Evolutionary conservation across 2,113 vertebrate genomes (phyloP), one percentile per base, ranked within the genome.

Genomic region (Istiophorus platypterus): DNA sequence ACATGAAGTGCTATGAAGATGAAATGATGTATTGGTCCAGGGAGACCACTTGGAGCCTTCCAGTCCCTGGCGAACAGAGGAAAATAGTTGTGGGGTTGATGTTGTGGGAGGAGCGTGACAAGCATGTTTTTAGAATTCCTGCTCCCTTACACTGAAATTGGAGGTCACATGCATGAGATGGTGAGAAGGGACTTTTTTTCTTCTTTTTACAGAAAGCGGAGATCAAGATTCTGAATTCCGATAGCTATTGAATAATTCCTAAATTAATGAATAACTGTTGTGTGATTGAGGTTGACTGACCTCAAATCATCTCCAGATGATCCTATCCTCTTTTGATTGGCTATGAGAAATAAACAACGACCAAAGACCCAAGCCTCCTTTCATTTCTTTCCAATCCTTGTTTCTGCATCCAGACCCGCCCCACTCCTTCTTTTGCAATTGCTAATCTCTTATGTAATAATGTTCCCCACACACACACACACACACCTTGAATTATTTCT

Each of bases 401-500:
- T 78, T 78, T 78, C 66, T 61, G 68, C 66, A 69, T 78, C 22
- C 56, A 64, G 68, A 63, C 41, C 67, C 5, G 10, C 41, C 66
- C 71, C 14, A 11, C 29, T 65, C 12, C 57, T 66, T 70, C 26
- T 42, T 63, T 76, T 49, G 39, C 64, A 84, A 62, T 85, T 57
- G 41, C 66, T 73, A 52, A 69, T 85, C 59, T 81, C 78, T 88
- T 82, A 83, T 64, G 84, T 81, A 90, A 91, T 70, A 77, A 58
- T 13, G 37, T 11, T 67, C 56, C 41, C 45, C 59, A 54, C 56
- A 42, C 84, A 82, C 63, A 51, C 59, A 54, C 56, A 42, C 84
- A 82, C 63, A 88, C 22, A 41, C 54, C 77, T 77, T 88, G 54
- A 91, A 88, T 86, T 78, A 82, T 89, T 90, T 89, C 82, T 86